These are phyloP conservation scores for Molanna angustata DNA, from an alignment of 2,888 invertebrate species.

Conservation along the genomic window DNA sequence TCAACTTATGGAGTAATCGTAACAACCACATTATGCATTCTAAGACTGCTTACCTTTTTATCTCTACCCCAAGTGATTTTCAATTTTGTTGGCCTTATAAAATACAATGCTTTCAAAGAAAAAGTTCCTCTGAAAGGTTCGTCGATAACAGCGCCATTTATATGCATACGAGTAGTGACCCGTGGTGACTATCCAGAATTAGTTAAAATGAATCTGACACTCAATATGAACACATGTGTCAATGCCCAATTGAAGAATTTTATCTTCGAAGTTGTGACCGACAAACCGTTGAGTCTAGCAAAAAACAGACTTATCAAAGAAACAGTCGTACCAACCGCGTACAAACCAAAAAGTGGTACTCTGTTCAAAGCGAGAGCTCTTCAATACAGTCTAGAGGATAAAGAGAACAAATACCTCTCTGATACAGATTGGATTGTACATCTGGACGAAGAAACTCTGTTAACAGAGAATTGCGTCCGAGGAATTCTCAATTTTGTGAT, in stretches of 20 bases:
- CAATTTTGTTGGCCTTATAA: slow-evolving; percentile 80
- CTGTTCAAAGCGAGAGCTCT: slow-evolving; percentile 92
- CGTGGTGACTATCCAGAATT: slow-evolving; percentile 91
- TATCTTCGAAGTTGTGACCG: slow-evolving; percentile 95
- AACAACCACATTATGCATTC: slow-evolving; percentile 69
- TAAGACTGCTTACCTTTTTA: slow-evolving; percentile 78
- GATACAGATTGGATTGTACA: slow-evolving; percentile 97
- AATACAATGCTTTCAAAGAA: slow-evolving; percentile 94
- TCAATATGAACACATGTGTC: slow-evolving; percentile 83
- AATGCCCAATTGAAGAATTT: slow-evolving; percentile 94
- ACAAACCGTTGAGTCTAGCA: slow-evolving; percentile 75
- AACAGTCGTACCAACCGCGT: slow-evolving; percentile 83
- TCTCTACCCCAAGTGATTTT: slow-evolving; percentile 88
- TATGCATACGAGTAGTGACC: slow-evolving; percentile 92
- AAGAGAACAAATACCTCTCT: slow-evolving; percentile 74
- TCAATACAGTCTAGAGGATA: slow-evolving; percentile 92
- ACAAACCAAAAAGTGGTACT: slow-evolving; percentile 87
- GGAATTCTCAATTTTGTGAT: slow-evolving; percentile 92
- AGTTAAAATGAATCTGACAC: slow-evolving; percentile 80
- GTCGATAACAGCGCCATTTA: slow-evolving; percentile 87
- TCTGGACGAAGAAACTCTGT: slow-evolving; percentile 92
- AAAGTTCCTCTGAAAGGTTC: slow-evolving; percentile 86
- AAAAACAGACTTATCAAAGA: slow-evolving; percentile 79
- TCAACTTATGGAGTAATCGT: slow-evolving; percentile 74
- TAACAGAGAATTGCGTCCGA: slow-evolving; percentile 87